A percentile compares a stretch with the other conserved stretches of the same genome.
phyloP scores from a whole-genome alignment of 2,888 invertebrate species.

The Ichneumoninae sp. region DNA sequence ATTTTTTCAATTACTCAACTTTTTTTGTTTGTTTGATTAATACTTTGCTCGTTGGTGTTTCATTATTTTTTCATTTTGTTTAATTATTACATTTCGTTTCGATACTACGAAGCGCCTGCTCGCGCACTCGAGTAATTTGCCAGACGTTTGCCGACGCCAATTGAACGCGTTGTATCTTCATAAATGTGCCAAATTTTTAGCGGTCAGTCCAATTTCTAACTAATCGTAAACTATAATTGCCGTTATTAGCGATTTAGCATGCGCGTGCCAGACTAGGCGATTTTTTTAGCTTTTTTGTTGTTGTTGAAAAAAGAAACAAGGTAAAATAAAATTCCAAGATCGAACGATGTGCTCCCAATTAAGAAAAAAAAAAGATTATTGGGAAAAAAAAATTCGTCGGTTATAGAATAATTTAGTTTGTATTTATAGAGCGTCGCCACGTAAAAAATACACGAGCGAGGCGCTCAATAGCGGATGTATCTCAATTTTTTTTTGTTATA shows the following conservation, averaged over 20 bases:
- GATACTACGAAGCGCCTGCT: constrained; percentile 53
- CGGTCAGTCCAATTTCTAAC: constrained; percentile 47
- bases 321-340: constrained; percentile 12
- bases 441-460: neutral
- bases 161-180: constrained; percentile 51
- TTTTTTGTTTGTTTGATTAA: constrained; percentile 41
- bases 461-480: constrained; percentile 29
- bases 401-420: constrained; percentile 46
- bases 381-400: constrained; percentile 4
- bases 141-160: constrained; percentile 26
- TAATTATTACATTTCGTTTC: constrained; percentile 33
- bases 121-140: constrained; percentile 54
- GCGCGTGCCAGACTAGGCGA: constrained; percentile 60
- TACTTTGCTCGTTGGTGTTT: constrained; percentile 57
- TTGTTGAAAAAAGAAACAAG: constrained; percentile 5
- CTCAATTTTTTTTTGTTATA: constrained; percentile 36
- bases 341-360: constrained; percentile 8
- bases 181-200: constrained; percentile 77
- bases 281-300: constrained; percentile 37
- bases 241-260: constrained; percentile 28
- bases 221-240: constrained; percentile 36
- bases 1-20: constrained; percentile 29
- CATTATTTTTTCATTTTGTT: constrained; percentile 41
- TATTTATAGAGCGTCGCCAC: constrained; percentile 11
- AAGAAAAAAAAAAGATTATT: neutral